Evolutionary conservation across 1,140 invertebrate species (phyloP), one percentile per base, ranked within the genome.

Genomic region (Eufriesea mexicana): DNA sequence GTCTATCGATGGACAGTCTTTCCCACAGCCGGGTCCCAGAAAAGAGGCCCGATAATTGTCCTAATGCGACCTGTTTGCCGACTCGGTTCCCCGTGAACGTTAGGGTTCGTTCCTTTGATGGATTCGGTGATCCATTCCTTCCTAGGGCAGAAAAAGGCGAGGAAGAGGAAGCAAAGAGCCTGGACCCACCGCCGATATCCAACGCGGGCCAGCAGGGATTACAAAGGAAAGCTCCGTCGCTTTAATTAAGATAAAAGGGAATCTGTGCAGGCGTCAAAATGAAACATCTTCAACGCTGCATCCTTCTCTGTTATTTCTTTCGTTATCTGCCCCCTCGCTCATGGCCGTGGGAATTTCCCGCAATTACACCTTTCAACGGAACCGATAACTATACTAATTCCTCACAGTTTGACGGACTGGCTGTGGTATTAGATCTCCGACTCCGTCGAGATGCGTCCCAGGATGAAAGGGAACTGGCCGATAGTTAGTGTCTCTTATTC

Each of bases 61-160:
- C 89, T 90, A 90, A 90, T 83, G 83, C 74, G 75, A 70, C 73
- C 79, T 89, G 89, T 90, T 87, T 89, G 87, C 75, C 66, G 72
- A 87, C 78, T 79, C 73, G 42, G 66, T 64, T 82, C 25, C 47
- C 74, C 62, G 72, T 84, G 78, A 81, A 79, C 77, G 70, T 83
- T 73, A 67, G 49, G 49, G 49, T 45, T 45, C 35, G 47, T 47
- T 2, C 16, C 75, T 88, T 85, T 54, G 86, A 72, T 45, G 77
- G 66, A 85, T 54, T 62, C 35, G 42, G 51, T 51, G 75, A 47
- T 66, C 51, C 25, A 20, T 55, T 12, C 8, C 54, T 18, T 18
- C n/a, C 4, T 4, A 14, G 28, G 42, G 49, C 54, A 18, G 68
- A 23, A 1, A 23, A 6, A 18, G 51, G 51, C 28, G 71, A 71